These are phyloP conservation scores for Sesia bembeciformis DNA, from an alignment of 2,888 invertebrate species.

Conservation along the genomic window DNA sequence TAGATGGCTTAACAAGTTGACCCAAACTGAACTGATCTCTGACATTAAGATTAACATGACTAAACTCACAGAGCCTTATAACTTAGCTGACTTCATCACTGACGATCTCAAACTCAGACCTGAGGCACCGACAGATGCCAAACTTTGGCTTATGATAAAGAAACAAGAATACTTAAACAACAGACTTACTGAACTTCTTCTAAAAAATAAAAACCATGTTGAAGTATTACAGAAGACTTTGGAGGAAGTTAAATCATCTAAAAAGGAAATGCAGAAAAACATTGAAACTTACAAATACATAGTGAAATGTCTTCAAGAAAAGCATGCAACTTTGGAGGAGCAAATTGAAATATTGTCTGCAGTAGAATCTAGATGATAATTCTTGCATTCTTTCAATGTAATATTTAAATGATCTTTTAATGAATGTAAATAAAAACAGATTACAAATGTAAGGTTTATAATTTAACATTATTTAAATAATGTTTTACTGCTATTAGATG, in stretches of 20 bases:
- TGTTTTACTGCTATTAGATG: no score
- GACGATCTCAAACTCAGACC: constrained; percentile 40
- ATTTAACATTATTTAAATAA: no score
- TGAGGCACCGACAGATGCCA: constrained; percentile 41
- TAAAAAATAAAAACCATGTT: constrained; percentile 45
- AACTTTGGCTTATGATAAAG: constrained; percentile 53
- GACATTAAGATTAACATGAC: constrained; percentile 38
- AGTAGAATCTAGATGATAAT: constrained; percentile 43
- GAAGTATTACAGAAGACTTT: constrained; percentile 41
- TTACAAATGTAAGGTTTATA: no score
- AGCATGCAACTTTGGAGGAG: constrained; percentile 59
- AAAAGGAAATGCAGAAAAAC: constrained; percentile 40
- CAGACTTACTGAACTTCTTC: constrained; percentile 38
- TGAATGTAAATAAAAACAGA: no score
- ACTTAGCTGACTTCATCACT: constrained; percentile 37
- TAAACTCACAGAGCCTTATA: constrained; percentile 38
- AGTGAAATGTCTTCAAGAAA: constrained; percentile 59
- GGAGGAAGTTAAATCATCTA: constrained; percentile 30
- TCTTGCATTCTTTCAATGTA: no score
- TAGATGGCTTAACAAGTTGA: constrained; percentile 32
- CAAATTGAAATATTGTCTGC: constrained; percentile 61
- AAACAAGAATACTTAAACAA: constrained; percentile 53
- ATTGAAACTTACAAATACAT: constrained; percentile 53
- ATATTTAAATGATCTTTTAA: no score
- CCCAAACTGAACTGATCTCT: constrained; percentile 41